phyloP scores from a whole-genome alignment of 2,797 vertebrate species.

The Microchirus variegatus region DNA sequence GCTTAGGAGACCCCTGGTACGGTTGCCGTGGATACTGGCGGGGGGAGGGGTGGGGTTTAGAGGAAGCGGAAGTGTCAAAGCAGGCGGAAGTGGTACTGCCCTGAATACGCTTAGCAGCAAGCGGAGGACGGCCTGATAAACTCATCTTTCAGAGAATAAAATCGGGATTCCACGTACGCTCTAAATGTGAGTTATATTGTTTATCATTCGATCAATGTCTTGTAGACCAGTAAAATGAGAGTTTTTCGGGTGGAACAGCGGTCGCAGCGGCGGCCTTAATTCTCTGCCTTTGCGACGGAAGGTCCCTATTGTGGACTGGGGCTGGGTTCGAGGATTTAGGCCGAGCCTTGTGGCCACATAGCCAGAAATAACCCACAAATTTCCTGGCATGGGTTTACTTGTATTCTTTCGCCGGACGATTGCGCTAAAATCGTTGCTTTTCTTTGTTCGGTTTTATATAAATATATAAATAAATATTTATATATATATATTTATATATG shows the following conservation, averaged over 20 bases:
- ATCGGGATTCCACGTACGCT: constrained; percentile 76
- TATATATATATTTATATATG: neutral
- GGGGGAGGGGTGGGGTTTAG: constrained; percentile 81
- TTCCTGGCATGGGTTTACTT: neutral
- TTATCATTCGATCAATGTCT: constrained; percentile 39
- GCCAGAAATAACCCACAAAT: constrained; percentile 33
- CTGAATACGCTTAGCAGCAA: constrained; percentile 85
- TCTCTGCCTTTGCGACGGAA: constrained; percentile 73
- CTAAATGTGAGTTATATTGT: constrained; percentile 78
- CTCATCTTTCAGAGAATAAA: constrained; percentile 79
- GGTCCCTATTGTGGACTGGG: constrained; percentile 83
- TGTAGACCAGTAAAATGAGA: neutral
- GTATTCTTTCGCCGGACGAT: neutral
- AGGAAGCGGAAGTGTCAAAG: constrained; percentile 90
- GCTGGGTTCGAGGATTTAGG: constrained; percentile 79
- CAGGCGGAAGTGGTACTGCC: constrained; percentile 90
- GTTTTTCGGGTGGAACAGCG: constrained; percentile 1
- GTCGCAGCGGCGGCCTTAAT: constrained; percentile 44
- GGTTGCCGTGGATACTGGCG: constrained; percentile 78
- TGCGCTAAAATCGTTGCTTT: neutral
- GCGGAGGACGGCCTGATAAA: constrained; percentile 82
- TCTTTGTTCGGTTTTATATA: neutral
- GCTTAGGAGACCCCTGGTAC: constrained; percentile 76
- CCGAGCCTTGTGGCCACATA: constrained; percentile 65
- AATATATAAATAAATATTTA: neutral